Evolutionary conservation across 1,140 invertebrate genomes (phyloP).

Genomic region (Chlorops oryzae): DNA sequence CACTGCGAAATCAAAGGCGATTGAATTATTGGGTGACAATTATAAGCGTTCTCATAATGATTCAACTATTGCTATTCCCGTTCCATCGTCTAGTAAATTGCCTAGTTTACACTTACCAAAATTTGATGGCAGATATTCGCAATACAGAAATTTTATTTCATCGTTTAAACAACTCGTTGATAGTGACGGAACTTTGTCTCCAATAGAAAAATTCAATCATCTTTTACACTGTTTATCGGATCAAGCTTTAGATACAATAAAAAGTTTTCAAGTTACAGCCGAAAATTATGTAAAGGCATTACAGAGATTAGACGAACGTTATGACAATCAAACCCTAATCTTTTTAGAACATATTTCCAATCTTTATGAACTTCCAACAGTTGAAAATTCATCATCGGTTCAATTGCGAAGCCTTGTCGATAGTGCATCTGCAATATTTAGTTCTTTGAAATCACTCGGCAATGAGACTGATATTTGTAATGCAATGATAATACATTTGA

Average conservation of each 20-base stretch:
- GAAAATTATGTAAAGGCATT: slow-evolving; percentile 11
- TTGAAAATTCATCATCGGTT: background rate
- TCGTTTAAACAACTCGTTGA: slow-evolving; percentile 9
- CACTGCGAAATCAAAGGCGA: background rate
- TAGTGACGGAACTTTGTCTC: background rate
- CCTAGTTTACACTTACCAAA: slow-evolving; percentile 7
- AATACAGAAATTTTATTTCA: slow-evolving; percentile 10
- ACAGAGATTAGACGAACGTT: slow-evolving; percentile 3
- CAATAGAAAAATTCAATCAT: slow-evolving; percentile 13
- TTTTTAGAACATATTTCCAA: slow-evolving; percentile 1
- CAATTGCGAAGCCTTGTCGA: slow-evolving; percentile 5
- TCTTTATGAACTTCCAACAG: background rate
- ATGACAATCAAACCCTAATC: slow-evolving; percentile 9
- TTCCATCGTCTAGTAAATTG: background rate
- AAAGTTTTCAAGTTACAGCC: slow-evolving; percentile 12
- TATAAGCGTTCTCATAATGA: background rate
- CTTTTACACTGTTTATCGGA: slow-evolving; percentile 4
- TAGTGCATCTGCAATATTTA: slow-evolving; percentile 1
- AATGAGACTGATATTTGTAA: background rate
- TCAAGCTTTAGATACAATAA: background rate
- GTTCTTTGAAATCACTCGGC: slow-evolving; percentile 5
- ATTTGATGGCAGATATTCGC: slow-evolving; percentile 11
- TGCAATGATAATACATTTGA: slow-evolving; percentile 4
- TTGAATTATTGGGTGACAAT: background rate
- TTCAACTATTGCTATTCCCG: background rate